These are phyloP conservation scores for Oxygymnocypris stewartii DNA, from an alignment of 2,113 vertebrate genomes.

Conservation along the genomic window DNA sequence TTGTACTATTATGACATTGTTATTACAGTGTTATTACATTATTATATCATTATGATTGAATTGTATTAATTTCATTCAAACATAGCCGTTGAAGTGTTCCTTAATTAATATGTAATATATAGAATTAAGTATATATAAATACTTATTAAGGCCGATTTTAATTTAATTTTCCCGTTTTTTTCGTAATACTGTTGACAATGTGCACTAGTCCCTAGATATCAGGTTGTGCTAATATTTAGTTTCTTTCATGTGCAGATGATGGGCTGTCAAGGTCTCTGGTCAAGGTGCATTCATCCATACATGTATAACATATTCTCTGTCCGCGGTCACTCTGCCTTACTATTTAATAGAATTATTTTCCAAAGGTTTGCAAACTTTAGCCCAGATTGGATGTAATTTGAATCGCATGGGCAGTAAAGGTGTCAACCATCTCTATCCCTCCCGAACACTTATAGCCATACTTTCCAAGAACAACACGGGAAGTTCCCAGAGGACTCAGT, in stretches of 20 bases:
- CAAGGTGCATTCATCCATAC: slow-evolving; percentile 17
- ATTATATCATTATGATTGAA: background rate
- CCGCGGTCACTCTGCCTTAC: background rate
- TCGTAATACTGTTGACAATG: background rate
- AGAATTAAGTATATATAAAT: background rate
- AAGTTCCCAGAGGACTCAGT: slow-evolving; percentile 10
- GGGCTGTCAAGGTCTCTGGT: slow-evolving; percentile 32
- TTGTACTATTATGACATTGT: background rate
- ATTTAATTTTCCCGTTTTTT: background rate
- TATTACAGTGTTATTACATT: background rate
- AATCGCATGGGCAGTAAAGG: background rate
- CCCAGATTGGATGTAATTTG: background rate
- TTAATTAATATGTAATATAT: background rate
- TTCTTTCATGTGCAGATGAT: slow-evolving; percentile 24
- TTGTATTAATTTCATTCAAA: background rate
- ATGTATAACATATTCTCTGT: background rate
- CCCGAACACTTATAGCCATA: background rate
- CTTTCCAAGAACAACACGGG: background rate
- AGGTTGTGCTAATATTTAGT: background rate
- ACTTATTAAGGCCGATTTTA: background rate
- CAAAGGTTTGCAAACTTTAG: background rate
- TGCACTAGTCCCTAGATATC: background rate
- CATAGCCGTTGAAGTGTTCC: too few relatives aligned
- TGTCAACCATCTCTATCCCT: background rate
- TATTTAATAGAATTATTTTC: background rate